Percentiles rank a stretch among this genome's conserved stretches.
phyloP scores from a whole-genome alignment of 2,888 invertebrate genomes.

The Drosophila sordidula region DNA sequence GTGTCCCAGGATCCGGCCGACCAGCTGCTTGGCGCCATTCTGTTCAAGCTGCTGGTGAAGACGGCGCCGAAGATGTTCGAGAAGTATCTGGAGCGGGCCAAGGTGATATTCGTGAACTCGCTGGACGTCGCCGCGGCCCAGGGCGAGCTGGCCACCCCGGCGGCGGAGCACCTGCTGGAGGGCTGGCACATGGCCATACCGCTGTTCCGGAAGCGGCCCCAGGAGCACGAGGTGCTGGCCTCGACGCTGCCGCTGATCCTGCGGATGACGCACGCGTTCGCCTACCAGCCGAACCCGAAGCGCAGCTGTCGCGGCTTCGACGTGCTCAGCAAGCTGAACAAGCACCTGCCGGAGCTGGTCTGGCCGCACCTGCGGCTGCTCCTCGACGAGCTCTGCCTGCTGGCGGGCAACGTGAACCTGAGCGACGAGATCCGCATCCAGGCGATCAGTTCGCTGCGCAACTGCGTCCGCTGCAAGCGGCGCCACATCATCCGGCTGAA shows the following conservation, averaged over 20 bases:
- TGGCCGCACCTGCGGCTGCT: neutral
- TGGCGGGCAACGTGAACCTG: neutral
- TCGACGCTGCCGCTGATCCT: constrained; percentile 2
- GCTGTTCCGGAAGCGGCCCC: neutral
- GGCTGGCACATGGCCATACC: constrained; percentile 4
- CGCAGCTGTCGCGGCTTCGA: constrained; percentile 9
- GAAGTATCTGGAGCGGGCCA: neutral
- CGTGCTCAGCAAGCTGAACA: constrained; percentile 4
- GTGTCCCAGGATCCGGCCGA: neutral
- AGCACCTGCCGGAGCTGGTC: neutral
- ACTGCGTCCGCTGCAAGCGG: neutral
- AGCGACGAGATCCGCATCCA: constrained; percentile 4
- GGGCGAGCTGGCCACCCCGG: neutral
- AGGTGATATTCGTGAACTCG: neutral
- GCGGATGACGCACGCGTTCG: neutral
- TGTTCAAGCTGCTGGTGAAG: constrained; percentile 3
- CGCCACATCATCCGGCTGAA: constrained; percentile 1
- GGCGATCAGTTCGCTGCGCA: neutral
- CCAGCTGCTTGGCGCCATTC: constrained; percentile 4
- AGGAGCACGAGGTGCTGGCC: neutral
- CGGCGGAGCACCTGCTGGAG: neutral
- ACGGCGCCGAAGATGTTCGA: neutral
- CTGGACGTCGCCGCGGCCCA: neutral
- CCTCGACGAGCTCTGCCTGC: neutral
- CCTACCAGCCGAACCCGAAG: constrained; percentile 11